These are phyloP conservation scores for Tetramorium alpestre DNA, from an alignment of 1,140 invertebrate species.

Conservation along the genomic window DNA sequence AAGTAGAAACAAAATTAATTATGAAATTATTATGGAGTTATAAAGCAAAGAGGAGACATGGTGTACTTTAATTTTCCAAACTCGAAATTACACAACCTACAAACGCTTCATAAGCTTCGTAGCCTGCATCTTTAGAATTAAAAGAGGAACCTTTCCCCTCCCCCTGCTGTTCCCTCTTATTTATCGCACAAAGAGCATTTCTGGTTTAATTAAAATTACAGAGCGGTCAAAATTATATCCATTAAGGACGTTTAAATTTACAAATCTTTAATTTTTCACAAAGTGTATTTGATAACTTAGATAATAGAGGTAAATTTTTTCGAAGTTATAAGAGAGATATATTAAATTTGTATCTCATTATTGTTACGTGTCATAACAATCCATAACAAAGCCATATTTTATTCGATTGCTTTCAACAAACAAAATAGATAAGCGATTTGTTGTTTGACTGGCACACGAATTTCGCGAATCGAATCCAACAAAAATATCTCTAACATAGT, in stretches of 20 bases:
- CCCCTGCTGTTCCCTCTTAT: neutral
- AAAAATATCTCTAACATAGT: constrained; percentile 24
- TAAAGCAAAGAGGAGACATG: constrained; percentile 47
- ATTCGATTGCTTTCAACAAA: neutral
- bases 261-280: neutral
- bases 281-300: neutral
- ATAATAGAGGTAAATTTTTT: neutral
- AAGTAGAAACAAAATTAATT: constrained; percentile 59
- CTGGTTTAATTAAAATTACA: neutral
- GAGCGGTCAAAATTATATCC: neutral
- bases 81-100: constrained; percentile 44
- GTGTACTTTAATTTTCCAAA: constrained; percentile 41
- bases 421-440: constrained; percentile 5
- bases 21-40: constrained; percentile 53
- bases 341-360: constrained; percentile 9
- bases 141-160: neutral
- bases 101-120: constrained; percentile 30
- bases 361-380: neutral
- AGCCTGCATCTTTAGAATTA: constrained; percentile 13
- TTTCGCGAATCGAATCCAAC: constrained; percentile 24
- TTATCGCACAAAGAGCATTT: neutral
- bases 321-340: neutral
- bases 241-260: neutral
- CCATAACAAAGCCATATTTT: neutral
- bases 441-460: neutral